Percentiles rank a stretch among this genome's conserved stretches.
Evolutionary conservation across 2,113 vertebrate genomes (phyloP).

Genomic region (Clarias magur): DNA sequence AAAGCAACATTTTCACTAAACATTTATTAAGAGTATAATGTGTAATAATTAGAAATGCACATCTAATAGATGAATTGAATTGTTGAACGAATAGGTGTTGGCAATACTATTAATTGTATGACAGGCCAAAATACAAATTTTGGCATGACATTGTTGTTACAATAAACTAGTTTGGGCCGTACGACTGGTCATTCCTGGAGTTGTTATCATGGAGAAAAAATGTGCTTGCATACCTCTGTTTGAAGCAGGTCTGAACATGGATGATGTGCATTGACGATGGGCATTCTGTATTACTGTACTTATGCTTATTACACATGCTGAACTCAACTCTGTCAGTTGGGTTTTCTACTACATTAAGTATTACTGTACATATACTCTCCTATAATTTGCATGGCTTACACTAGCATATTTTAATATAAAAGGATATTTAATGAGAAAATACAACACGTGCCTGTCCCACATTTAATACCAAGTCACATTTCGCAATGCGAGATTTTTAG

Average conservation of each 20-base stretch:
- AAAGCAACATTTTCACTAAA: not conserved
- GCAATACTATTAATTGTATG: not conserved
- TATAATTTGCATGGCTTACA: not conserved
- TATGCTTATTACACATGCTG: not conserved
- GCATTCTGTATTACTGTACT: not conserved
- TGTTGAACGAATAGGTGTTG: not conserved
- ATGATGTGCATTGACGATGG: not conserved
- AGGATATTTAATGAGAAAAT: not conserved
- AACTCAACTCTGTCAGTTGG: not conserved
- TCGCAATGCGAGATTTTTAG: not conserved
- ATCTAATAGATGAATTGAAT: not conserved
- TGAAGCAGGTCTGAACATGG: not conserved
- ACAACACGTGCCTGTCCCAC: not conserved
- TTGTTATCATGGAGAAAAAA: not conserved
- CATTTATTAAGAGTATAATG: not conserved
- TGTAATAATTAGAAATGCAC: not conserved
- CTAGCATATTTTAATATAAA: not conserved
- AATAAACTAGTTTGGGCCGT: not conserved
- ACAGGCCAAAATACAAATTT: not conserved
- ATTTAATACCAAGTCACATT: not conserved
- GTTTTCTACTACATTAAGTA: not conserved
- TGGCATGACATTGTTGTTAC: not conserved
- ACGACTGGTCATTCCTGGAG: not conserved
- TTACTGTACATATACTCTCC: not conserved
- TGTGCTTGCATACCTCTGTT: not conserved